Base-by-base conservation (phyloP, 2,888 invertebrate species). In the Lottia scabra region DNA sequence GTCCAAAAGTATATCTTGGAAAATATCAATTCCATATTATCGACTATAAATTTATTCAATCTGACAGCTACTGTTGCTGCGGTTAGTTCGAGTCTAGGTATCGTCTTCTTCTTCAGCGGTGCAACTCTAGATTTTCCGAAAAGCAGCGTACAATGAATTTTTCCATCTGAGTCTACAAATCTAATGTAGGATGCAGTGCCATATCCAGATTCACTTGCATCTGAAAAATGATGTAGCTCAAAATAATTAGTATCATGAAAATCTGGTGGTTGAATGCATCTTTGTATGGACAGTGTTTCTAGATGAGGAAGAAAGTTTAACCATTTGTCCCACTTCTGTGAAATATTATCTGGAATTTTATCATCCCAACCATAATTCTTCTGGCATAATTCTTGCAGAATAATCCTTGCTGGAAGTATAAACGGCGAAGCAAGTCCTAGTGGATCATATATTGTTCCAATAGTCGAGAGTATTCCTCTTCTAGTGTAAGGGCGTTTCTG, bases 341-440 rank as follows among this genome's bases (percentile, higher is more conserved):
- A 56, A 16, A 56, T 19, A 56, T 56, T 56, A 13, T n/a, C 64
- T 16, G 48, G 48, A 56, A 56, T 56, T 19, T 56, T n/a, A 19
- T 56, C 48, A 56, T 56, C 48, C 48, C 48, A 81, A 12, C 65
- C 76, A 15, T 15, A 26, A 16, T 78, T 66, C 1, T 67, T 19
- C 13, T 38, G 30, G 15, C 63, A 43, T n/a, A 68, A 19, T 19
- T 68, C 44, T 43, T 68, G 68, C 23, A 68, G 44, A 13, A 68
- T 26, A 2, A 68, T 63, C 26, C 63, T 68, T 8, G 63, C 68
- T 19, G 48, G 19, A 13, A 56, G 15, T 8, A 30, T 30, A 12
- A 30, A 3, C 12, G 27, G 27, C 10, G 48, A 2, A 19, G 48
- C 48, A 16, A 48, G 1, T n/a, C 48, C 48, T 19, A 56, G 4